phyloP scores from a whole-genome alignment of 1,140 invertebrate genomes.

The Drosophila lacertosa region DNA sequence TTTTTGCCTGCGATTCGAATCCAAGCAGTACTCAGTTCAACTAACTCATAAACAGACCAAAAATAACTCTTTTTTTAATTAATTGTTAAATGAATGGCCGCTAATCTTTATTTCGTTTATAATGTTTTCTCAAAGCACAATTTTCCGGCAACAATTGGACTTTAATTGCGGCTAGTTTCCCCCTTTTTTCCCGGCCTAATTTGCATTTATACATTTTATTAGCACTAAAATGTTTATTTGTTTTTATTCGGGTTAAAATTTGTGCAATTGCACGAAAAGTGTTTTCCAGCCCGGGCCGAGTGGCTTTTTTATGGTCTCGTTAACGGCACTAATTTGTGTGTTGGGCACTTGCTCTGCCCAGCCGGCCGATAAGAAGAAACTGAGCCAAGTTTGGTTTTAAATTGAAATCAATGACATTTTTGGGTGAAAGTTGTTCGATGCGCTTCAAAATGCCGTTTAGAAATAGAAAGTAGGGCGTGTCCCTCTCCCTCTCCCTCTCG shows the following conservation, averaged over 20 bases:
- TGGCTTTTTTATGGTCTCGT: conserved; percentile 37
- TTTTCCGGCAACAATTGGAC: conserved; percentile 7
- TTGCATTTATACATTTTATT: conserved; percentile 63
- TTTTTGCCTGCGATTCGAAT: too few relatives aligned
- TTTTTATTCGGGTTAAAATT: conserved; percentile 44
- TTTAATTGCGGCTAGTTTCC: background rate
- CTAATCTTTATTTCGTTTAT: conserved; percentile 21
- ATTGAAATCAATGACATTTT: conserved; percentile 69
- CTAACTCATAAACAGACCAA: conserved; percentile 8
- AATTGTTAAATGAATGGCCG: conserved; percentile 10
- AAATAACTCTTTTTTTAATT: conserved; percentile 10
- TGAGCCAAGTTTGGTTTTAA: conserved; percentile 36
- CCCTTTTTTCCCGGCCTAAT: too few relatives aligned
- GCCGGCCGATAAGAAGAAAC: conserved; percentile 52
- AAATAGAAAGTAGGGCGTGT: conserved; percentile 79
- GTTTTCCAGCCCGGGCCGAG: conserved; percentile 11
- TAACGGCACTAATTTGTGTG: conserved; percentile 48
- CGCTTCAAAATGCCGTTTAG: conserved; percentile 58
- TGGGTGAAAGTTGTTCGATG: conserved; percentile 64
- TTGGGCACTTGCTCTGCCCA: conserved; percentile 41
- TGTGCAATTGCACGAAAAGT: conserved; percentile 74
- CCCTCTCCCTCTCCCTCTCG: conserved; percentile 3
- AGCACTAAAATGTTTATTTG: conserved; percentile 58
- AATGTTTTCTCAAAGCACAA: background rate
- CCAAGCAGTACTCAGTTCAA: too few relatives aligned